These are phyloP conservation scores for Eledona agricola DNA, from an alignment of 2,888 invertebrate genomes.

Conservation along the genomic window DNA sequence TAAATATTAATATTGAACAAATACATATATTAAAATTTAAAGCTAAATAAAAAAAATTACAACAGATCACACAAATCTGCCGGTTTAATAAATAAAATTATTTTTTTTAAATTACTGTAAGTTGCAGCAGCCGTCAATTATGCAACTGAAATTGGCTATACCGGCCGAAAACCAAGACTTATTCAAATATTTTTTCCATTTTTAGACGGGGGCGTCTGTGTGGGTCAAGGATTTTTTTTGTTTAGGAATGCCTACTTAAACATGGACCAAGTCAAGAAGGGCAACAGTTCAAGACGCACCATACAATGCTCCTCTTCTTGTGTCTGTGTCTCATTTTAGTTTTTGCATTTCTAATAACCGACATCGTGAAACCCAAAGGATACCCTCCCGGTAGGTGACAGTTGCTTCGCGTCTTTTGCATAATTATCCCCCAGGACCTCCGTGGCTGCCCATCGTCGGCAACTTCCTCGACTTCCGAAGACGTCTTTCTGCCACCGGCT, in stretches of 20 bases:
- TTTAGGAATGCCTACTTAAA: slow-evolving; percentile 20
- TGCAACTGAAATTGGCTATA: too few relatives aligned
- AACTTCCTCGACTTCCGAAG: slow-evolving; percentile 61
- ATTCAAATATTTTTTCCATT: slow-evolving; percentile 24
- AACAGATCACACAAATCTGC: too few relatives aligned
- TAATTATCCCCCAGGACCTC: slow-evolving; percentile 62
- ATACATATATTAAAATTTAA: too few relatives aligned
- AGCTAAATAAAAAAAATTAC: too few relatives aligned
- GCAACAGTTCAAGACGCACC: slow-evolving; percentile 21
- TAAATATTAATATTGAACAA: too few relatives aligned
- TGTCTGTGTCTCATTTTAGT: slow-evolving; percentile 39
- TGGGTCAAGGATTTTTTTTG: slow-evolving; percentile 27
- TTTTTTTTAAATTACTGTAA: too few relatives aligned
- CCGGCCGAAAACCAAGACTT: too few relatives aligned
- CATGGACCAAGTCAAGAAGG: slow-evolving; percentile 19
- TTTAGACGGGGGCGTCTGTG: slow-evolving; percentile 20
- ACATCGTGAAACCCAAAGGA: slow-evolving; percentile 61
- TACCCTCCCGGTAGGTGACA: slow-evolving; percentile 65
- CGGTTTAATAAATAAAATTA: too few relatives aligned
- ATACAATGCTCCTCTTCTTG: slow-evolving; percentile 45
- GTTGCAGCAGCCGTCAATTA: too few relatives aligned
- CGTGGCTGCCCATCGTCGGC: slow-evolving; percentile 67
- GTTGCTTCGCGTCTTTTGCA: not conserved
- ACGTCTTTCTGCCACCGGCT: slow-evolving; percentile 59
- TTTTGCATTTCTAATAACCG: slow-evolving; percentile 40